phyloP scores from a whole-genome alignment of 2,113 vertebrate species.

The Aphelocoma coerulescens region DNA sequence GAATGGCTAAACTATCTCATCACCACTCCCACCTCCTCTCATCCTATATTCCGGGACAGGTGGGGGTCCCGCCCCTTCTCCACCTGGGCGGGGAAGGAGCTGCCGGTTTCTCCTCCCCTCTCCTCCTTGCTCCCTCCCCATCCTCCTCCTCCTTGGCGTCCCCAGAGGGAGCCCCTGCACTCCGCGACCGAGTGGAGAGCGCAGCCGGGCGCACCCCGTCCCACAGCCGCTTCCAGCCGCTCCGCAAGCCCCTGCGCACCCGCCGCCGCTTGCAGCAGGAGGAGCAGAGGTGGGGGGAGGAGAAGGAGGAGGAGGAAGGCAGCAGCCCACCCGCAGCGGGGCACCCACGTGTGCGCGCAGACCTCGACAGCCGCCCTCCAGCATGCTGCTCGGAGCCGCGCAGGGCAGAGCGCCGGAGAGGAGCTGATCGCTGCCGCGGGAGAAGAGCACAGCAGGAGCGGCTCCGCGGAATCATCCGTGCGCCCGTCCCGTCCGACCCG shows the following conservation, averaged over 20 bases:
- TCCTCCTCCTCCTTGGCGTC: background rate
- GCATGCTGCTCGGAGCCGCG: constrained; percentile 15
- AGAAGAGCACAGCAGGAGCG: background rate
- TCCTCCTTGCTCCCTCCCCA: background rate
- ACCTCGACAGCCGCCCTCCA: constrained; percentile 10
- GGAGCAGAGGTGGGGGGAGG: background rate
- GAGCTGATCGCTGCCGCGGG: background rate
- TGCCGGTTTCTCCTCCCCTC: background rate
- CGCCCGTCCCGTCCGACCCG: background rate
- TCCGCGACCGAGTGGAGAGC: background rate
- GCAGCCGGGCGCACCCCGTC: background rate
- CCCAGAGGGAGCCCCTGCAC: constrained; percentile 53
- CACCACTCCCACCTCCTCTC: background rate
- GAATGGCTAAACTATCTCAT: fast-evolving
- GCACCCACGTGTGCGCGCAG: constrained; percentile 23
- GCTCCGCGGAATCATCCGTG: background rate
- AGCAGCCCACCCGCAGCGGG: background rate
- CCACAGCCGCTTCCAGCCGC: background rate
- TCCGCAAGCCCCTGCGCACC: background rate
- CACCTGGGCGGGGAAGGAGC: constrained; percentile 27
- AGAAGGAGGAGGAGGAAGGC: background rate
- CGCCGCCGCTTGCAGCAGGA: background rate
- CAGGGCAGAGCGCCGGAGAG: background rate
- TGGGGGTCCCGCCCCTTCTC: background rate
- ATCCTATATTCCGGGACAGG: background rate